These are phyloP conservation scores for Tetrao urogallus DNA, from an alignment of 2,113 vertebrate species.

Conservation along the genomic window DNA sequence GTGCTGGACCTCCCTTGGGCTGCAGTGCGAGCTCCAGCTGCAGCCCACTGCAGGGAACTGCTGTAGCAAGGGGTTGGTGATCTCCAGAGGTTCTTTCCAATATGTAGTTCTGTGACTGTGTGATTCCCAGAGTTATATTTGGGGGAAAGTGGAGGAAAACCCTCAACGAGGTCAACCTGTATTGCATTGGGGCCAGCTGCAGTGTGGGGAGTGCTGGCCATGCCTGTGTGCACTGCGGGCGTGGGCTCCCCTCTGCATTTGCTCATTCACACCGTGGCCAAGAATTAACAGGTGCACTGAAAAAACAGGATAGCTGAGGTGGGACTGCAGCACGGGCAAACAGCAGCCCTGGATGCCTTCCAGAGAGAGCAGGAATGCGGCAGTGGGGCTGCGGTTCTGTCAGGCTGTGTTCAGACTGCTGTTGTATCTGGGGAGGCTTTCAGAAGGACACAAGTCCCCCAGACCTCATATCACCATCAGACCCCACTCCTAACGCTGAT, in stretches of 20 bases:
- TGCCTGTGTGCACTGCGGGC: neutral
- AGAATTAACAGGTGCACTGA: neutral
- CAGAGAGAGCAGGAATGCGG: neutral
- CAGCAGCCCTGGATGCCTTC: constrained; percentile 11
- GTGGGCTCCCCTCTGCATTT: neutral
- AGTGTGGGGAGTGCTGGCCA: accelerated
- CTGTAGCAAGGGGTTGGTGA: too few species aligned
- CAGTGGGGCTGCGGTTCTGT: neutral
- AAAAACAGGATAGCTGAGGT: neutral
- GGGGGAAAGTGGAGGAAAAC: neutral
- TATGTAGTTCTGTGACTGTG: accelerated
- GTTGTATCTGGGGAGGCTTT: neutral
- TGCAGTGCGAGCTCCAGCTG: too few species aligned
- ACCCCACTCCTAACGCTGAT: neutral
- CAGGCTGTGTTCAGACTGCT: accelerated
- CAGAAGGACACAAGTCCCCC: neutral
- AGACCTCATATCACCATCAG: accelerated
- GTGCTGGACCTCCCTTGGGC: neutral
- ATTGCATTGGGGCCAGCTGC: accelerated
- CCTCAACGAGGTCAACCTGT: neutral
- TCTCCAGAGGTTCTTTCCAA: too few species aligned
- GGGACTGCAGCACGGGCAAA: neutral
- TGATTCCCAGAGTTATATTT: neutral
- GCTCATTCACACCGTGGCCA: accelerated
- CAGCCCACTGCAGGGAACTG: too few species aligned